Evolutionary conservation across 2,888 invertebrate genomes (phyloP), one percentile per base, ranked within the genome.

Genomic region (Cinara cedri): DNA sequence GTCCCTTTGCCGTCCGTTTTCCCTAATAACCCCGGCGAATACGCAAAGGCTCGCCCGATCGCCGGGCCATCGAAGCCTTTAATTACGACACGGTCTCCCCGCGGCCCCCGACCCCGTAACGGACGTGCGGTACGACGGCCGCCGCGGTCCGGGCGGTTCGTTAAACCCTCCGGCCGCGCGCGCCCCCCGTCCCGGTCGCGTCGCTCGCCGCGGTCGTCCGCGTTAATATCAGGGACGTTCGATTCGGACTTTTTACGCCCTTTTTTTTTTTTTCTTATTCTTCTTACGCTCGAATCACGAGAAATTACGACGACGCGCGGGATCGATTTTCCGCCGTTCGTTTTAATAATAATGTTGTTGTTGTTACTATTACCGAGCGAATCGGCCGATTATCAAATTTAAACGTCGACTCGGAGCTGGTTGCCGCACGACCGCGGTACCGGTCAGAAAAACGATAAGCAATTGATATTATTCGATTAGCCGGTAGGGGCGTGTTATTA

Each of bases 11-110:
- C 42, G 66, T 3, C 19, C 19, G 8, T n/a, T n/a, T n/a, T n/a
- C n/a, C n/a, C n/a, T n/a, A n/a, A n/a, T n/a, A n/a, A n/a, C n/a
- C n/a, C n/a, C n/a, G n/a, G n/a, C n/a, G n/a, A n/a, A n/a, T n/a
- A n/a, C 62, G 6, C 21, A 13, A 14, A 54, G 21, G 55, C 21
- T 6, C 55, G 19, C 11, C 44, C 10, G 21, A 6, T 6, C 14
- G 21, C 16, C 72, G 9, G 72, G 62, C 55, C 66, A 26, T 46
- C 72, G 71, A 72, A 72, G 62, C 80, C 80, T 71, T 72, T 80
- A 80, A 80, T 80, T 80, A 78, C 68, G 68, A 66, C 54, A 68
- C 57, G 55, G 68, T 49, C 57, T 19, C 68, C 60, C 70, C 46
- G 21, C 10, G 76, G 63, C 42, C n/a, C n/a, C n/a, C 21, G n/a